These are phyloP conservation scores for Emydoidea blandingii DNA, from an alignment of 2,797 vertebrate species.

Conservation along the genomic window DNA sequence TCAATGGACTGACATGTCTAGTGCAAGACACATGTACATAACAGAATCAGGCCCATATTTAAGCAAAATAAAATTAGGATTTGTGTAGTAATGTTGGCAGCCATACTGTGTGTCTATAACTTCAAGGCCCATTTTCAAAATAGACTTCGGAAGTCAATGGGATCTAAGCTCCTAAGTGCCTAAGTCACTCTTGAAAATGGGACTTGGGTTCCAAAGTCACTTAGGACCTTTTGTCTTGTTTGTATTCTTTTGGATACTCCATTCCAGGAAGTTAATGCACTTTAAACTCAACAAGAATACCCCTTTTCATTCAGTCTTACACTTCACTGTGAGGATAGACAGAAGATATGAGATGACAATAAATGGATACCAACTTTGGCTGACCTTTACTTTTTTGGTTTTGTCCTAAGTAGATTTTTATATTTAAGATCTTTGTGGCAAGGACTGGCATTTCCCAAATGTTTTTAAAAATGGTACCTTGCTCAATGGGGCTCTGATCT, in stretches of 20 bases:
- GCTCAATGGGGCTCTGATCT: neutral
- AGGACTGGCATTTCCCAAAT: neutral
- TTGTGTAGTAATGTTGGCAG: neutral
- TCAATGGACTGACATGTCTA: neutral
- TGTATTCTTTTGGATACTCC: neutral
- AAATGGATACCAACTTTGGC: neutral
- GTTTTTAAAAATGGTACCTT: neutral
- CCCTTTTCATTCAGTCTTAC: neutral
- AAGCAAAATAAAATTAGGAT: neutral
- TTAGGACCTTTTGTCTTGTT: neutral
- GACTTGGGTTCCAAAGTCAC: neutral
- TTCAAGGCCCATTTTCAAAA: neutral
- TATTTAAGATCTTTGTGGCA: neutral
- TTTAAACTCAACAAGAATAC: neutral
- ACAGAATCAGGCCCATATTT: neutral
- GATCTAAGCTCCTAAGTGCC: neutral
- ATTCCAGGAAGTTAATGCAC: neutral
- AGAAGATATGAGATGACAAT: neutral
- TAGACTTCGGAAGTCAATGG: neutral
- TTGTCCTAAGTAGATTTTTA: neutral
- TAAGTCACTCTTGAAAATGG: neutral
- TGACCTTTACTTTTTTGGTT: neutral
- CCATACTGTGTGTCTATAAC: neutral
- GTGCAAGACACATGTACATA: neutral
- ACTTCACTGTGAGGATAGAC: neutral